phyloP scores from a whole-genome alignment of 2,113 vertebrate species.

The Cheirogaleus medius region DNA sequence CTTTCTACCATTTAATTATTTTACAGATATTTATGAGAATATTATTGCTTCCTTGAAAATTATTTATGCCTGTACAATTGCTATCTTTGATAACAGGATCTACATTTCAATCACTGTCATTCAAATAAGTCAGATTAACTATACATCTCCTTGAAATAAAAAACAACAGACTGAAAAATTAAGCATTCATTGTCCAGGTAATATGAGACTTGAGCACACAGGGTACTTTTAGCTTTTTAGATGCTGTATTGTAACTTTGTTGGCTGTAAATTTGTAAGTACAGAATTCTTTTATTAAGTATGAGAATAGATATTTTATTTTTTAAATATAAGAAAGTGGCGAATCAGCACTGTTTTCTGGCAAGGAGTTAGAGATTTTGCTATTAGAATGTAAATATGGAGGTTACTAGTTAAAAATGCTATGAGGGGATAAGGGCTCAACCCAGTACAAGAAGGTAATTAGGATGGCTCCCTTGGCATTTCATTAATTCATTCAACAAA shows the following conservation, averaged over 20 bases:
- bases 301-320: not conserved
- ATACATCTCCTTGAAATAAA: not conserved
- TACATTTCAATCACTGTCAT: not conserved
- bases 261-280: not conserved
- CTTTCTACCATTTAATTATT: not conserved
- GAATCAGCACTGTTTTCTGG: not conserved
- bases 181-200: not conserved
- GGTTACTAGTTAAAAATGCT: not conserved
- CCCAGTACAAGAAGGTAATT: not conserved
- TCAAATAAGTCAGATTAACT: not conserved
- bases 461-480: not conserved
- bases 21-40: not conserved
- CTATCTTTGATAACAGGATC: not conserved
- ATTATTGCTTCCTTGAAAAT: not conserved
- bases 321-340: not conserved
- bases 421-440: not conserved
- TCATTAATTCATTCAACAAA: not conserved
- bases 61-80: not conserved
- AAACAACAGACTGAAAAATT: not conserved
- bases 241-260: not conserved
- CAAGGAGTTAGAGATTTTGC: not conserved
- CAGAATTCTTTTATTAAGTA: not conserved
- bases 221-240: not conserved
- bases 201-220: not conserved
- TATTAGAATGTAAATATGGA: not conserved